Evolutionary conservation across 2,888 invertebrate species (phyloP).

Genomic region (Rotaria socialis): DNA sequence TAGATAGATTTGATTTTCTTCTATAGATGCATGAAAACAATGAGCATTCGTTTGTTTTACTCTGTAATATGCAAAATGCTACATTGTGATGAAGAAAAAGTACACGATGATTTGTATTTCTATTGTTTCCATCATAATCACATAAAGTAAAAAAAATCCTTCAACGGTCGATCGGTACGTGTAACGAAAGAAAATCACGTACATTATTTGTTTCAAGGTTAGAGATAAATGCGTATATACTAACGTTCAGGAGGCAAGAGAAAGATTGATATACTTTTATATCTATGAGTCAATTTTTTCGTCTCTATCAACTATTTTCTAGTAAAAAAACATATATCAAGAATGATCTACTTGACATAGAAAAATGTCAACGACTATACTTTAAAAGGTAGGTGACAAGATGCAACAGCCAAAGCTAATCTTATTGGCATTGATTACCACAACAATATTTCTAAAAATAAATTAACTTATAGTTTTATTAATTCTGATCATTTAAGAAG

Average conservation of each 20-base stretch:
- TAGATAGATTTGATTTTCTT: too few relatives aligned
- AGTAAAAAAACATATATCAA: too few relatives aligned
- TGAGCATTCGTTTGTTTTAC: too few relatives aligned
- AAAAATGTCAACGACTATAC: not conserved
- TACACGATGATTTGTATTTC: not conserved
- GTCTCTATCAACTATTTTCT: not conserved
- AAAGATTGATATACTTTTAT: not conserved
- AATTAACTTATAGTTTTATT: too few relatives aligned
- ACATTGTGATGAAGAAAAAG: too few relatives aligned
- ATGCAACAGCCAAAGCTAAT: not conserved
- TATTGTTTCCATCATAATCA: not conserved
- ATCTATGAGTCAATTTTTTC: not conserved
- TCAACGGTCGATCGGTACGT: not conserved
- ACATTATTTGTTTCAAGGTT: not conserved
- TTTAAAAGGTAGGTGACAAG: not conserved
- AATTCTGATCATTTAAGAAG: too few relatives aligned
- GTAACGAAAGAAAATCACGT: not conserved
- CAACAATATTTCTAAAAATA: not conserved
- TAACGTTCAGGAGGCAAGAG: not conserved
- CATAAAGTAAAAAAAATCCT: not conserved
- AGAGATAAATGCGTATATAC: not conserved
- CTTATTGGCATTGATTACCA: not conserved
- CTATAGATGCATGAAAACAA: too few relatives aligned
- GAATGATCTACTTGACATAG: not conserved
- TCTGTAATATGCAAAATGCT: too few relatives aligned